Percentiles rank a stretch among this genome's conserved stretches.
These are phyloP conservation scores for Ridgeia piscesae DNA, from an alignment of 1,140 invertebrate genomes.

Conservation along the genomic window DNA sequence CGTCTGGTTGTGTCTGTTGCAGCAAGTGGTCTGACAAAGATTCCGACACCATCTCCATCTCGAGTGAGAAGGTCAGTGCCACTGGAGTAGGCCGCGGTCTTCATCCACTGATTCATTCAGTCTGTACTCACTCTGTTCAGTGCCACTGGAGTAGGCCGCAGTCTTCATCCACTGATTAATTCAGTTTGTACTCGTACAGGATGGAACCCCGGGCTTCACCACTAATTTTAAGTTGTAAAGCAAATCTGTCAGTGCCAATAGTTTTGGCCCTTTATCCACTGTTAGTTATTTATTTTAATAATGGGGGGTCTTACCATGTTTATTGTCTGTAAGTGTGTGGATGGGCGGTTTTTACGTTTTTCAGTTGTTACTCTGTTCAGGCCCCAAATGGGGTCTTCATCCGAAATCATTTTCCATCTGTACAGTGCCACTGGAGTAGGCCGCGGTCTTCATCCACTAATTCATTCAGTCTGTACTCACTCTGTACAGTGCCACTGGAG, in stretches of 20 bases:
- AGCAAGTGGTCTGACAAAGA: constrained; percentile 28
- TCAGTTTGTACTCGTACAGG: no score
- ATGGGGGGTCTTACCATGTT: neutral
- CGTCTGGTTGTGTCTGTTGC: constrained; percentile 34
- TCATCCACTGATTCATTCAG: neutral
- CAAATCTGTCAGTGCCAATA: neutral
- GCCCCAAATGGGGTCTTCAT: constrained; percentile 23
- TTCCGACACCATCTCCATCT: constrained; percentile 32
- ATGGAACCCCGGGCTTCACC: no score
- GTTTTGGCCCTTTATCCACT: neutral
- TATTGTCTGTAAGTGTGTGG: neutral
- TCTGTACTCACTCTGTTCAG: no score
- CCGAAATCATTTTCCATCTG: constrained; percentile 32
- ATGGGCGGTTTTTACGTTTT: neutral
- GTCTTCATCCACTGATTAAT: no score
- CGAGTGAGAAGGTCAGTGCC: constrained; percentile 32
- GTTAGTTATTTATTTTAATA: neutral
- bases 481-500: no score
- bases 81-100: no score
- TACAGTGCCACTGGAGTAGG: neutral
- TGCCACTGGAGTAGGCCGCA: no score
- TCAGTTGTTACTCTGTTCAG: constrained; percentile 39
- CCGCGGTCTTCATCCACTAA: neutral
- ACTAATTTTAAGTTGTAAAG: neutral
- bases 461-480: no score